These are phyloP conservation scores for Steinernema scapterisci DNA, from an alignment of 2,888 invertebrate species.

Conservation along the genomic window DNA sequence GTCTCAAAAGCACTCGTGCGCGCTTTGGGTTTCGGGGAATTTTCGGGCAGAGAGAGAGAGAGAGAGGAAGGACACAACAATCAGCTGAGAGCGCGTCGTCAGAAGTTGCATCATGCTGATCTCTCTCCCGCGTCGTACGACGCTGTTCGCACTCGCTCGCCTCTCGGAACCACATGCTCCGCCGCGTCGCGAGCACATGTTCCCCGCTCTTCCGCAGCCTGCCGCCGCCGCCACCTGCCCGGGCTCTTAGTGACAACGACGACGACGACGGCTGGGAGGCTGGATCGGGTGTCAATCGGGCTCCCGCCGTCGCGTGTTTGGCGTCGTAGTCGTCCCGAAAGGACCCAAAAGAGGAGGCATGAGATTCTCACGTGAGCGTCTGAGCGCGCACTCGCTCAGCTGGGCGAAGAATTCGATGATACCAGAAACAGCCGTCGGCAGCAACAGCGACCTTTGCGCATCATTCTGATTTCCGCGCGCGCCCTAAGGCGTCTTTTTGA, in stretches of 20 bases:
- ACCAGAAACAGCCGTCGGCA: too few species aligned
- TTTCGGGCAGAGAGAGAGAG: too few species aligned
- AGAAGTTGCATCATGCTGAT: constrained; percentile 14
- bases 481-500: neutral
- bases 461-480: neutral
- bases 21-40: too few species aligned
- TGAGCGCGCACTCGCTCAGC: neutral
- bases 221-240: neutral
- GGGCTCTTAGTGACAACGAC: neutral
- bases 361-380: neutral
- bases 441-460: constrained; percentile 6
- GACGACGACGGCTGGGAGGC: too few species aligned
- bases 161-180: neutral
- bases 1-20: too few species aligned
- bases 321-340: neutral
- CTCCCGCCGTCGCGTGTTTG: too few species aligned
- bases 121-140: too few species aligned
- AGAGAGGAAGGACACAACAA: neutral
- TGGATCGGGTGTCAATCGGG: too few species aligned
- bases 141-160: constrained; percentile 3
- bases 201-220: too few species aligned
- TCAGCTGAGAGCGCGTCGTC: neutral
- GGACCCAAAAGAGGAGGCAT: neutral
- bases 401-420: neutral
- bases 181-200: neutral